phyloP scores from a whole-genome alignment of 2,888 invertebrate genomes.

The Drosophila diplacantha region DNA sequence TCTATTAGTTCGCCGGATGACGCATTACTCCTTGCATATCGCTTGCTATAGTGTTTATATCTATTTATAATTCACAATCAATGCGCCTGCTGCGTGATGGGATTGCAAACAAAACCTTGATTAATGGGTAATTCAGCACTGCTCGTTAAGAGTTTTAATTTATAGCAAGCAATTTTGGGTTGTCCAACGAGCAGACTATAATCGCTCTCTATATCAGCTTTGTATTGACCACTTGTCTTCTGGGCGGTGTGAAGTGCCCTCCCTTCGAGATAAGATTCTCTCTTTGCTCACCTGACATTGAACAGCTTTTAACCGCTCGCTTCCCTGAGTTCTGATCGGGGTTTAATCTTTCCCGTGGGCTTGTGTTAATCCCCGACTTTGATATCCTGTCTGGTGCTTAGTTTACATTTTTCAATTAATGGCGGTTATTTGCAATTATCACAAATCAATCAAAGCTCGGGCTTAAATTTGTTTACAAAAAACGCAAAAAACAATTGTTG shows the following conservation, averaged over 20 bases:
- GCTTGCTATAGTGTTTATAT: conserved; percentile 17
- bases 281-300: conserved; percentile 18
- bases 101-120: conserved; percentile 14
- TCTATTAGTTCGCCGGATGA: conserved; percentile 50
- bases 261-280: conserved; percentile 50
- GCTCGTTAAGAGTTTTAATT: conserved; percentile 16
- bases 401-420: conserved; percentile 19
- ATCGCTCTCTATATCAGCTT: conserved; percentile 25
- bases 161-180: conserved; percentile 4
- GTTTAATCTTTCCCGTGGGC: neutral
- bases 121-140: neutral
- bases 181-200: conserved; percentile 27
- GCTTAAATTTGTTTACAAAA: neutral
- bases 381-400: conserved; percentile 12
- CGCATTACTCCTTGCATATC: conserved; percentile 9
- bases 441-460: neutral
- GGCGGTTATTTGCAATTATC: conserved; percentile 4
- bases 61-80: conserved; percentile 10
- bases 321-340: neutral
- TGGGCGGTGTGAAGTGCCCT: conserved; percentile 39
- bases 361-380: neutral
- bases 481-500: conserved; percentile 14
- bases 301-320: neutral
- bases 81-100: conserved; percentile 31
- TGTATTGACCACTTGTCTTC: conserved; percentile 25